Evolutionary conservation across 2,113 vertebrate species (phyloP), one percentile per base, ranked within the genome.

Genomic region (Serilophus lunatus): DNA sequence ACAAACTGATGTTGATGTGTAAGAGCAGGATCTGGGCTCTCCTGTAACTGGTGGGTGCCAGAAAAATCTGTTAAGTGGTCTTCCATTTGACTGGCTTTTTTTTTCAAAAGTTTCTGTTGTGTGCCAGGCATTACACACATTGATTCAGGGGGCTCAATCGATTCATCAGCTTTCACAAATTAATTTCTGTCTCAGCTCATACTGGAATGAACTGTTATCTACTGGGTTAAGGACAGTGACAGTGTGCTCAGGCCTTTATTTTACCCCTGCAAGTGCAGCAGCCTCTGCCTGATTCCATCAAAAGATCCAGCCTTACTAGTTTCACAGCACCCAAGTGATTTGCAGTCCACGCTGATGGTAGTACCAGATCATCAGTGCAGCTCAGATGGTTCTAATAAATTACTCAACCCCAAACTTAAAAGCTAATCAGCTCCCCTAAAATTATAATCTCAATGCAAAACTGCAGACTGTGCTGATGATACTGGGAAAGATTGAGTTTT

Each of bases 331-430:
- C 38, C 4, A 0, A 26, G 60, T 71, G 59, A 20, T 17, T 70
- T 36, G 20, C 0, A 0, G 11, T 23, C 40, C 1, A 0, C 38
- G 72, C 50, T 71, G 20, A 2, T 13, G 35, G 18, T 9, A 57
- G 22, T 13, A 33, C 20, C 60, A 35, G 33, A 42, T 23, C 17
- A 7, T 7, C 45, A 35, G 33, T 6, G 16, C 57, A 89, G 69
- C 74, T 87, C 51, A 51, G 57, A 12, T 31, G 13, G 36, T 50
- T 66, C 61, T 33, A 38, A 71, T 6, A 38, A 61, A 42, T 6
- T 18, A 56, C 16, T 51, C 40, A 71, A 31, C 7, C 61, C 44
- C 40, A 68, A 87, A 79, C 0, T 29, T 54, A 44, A 35, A 78
- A 92, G 22, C 24, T 60, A 68, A 74, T 36, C 40, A 78, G 29